Conservation (phyloP, 2,888 invertebrate species). For the Hyposoter didymator region DNA sequence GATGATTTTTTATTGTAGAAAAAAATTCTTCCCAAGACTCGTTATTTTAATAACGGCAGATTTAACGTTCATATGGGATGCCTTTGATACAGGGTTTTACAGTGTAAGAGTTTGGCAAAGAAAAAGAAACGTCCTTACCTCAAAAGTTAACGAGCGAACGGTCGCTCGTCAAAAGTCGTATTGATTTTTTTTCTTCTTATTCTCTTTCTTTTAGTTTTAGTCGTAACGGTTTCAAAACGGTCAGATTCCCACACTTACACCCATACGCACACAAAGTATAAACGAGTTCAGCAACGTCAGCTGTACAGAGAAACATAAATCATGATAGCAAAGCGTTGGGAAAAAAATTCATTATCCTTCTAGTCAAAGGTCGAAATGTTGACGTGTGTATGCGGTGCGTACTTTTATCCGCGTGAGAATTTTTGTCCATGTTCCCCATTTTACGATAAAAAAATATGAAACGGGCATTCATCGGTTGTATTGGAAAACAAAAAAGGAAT, state of each 20-base stretch:
- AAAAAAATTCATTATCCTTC: slow-evolving; percentile 58
- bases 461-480: too few relatives aligned
- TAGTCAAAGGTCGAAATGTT: slow-evolving; percentile 64
- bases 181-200: slow-evolving; percentile 20
- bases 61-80: slow-evolving; percentile 23
- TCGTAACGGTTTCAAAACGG: slow-evolving; percentile 15
- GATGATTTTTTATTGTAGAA: background rate
- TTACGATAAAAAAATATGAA: slow-evolving; percentile 32
- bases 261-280: slow-evolving; percentile 4
- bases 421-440: slow-evolving; percentile 39
- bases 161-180: slow-evolving; percentile 35
- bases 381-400: slow-evolving; percentile 8
- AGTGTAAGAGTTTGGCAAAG: slow-evolving; percentile 30
- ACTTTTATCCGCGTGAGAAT: slow-evolving; percentile 1
- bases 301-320: slow-evolving; percentile 22
- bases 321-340: slow-evolving; percentile 46
- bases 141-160: slow-evolving; percentile 36
- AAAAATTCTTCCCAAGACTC: background rate
- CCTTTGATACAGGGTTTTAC: slow-evolving; percentile 67
- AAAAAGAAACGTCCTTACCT: slow-evolving; percentile 58
- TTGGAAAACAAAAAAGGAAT: background rate
- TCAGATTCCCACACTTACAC: background rate
- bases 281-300: slow-evolving; percentile 4
- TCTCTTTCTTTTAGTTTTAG: slow-evolving; percentile 31
- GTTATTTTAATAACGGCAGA: background rate